Conservation (phyloP, 1,140 invertebrate species). For the Bactericera cockerelli region DNA sequence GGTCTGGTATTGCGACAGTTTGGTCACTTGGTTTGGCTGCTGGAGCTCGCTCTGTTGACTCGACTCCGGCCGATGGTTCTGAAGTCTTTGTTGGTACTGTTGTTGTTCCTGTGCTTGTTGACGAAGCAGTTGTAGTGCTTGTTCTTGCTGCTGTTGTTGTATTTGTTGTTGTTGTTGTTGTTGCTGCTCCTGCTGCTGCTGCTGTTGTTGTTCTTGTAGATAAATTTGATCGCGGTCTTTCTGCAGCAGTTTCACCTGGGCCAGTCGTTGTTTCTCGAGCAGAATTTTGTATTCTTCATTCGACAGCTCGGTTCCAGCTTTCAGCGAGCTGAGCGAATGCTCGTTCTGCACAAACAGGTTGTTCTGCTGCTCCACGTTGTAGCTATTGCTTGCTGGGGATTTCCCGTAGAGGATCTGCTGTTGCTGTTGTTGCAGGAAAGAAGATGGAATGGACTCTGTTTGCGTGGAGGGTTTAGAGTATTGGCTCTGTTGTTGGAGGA, state of each 20-base stretch:
- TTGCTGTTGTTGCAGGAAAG: constrained; percentile 11
- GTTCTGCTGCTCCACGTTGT: not conserved
- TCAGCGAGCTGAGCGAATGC: not conserved
- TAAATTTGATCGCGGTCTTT: constrained; percentile 21
- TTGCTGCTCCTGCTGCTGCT: constrained; percentile 17
- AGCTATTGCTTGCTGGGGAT: not conserved
- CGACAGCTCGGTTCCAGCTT: not conserved
- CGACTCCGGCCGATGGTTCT: constrained; percentile 14
- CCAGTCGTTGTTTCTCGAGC: not conserved
- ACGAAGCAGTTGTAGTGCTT: constrained; percentile 21
- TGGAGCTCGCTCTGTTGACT: constrained; percentile 21
- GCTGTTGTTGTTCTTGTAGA: constrained; percentile 18
- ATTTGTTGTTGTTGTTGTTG: constrained; percentile 16
- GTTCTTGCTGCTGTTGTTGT: constrained; percentile 21
- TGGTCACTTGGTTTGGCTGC: constrained; percentile 24
- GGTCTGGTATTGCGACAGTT: constrained; percentile 21
- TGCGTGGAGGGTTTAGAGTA: constrained; percentile 13
- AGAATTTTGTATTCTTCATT: not conserved
- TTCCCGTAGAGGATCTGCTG: constrained; percentile 5
- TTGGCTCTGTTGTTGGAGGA: constrained; percentile 7
- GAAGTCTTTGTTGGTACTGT: constrained; percentile 27
- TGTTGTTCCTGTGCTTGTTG: constrained; percentile 31
- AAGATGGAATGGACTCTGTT: not conserved
- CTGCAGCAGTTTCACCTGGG: constrained; percentile 13
- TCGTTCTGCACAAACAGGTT: not conserved